Evolutionary conservation across 2,113 vertebrate species (phyloP).

Genomic region (Fregata magnificens): DNA sequence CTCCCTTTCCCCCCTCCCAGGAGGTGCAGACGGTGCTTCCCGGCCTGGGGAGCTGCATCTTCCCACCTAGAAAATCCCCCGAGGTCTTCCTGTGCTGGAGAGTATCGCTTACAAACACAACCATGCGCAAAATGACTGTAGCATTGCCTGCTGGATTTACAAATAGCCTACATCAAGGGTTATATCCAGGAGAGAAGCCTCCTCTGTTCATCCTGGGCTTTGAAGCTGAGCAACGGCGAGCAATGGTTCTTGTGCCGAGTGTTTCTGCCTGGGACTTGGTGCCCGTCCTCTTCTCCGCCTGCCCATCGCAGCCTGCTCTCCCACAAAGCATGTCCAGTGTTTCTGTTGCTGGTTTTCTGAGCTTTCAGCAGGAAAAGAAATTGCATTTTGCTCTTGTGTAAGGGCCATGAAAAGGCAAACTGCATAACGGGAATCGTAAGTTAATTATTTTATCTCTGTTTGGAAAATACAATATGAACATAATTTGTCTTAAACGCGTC

Average conservation of each 20-base stretch:
- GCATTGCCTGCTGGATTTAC: neutral
- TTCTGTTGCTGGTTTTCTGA: neutral
- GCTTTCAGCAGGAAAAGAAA: neutral
- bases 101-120: fast-evolving
- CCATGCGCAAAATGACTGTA: fast-evolving
- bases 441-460: neutral
- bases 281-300: neutral
- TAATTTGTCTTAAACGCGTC: neutral
- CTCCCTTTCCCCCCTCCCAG: neutral
- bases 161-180: too few relatives aligned
- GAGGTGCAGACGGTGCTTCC: neutral
- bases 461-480: neutral
- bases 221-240: neutral
- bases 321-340: too few relatives aligned
- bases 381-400: neutral
- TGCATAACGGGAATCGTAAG: neutral
- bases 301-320: too few relatives aligned
- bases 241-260: neutral
- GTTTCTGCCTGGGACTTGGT: neutral
- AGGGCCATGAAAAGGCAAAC: neutral
- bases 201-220: neutral
- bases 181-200: neutral
- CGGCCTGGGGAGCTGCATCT: neutral
- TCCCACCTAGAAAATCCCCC: neutral
- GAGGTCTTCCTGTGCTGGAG: neutral